Conservation (phyloP, 2,888 invertebrate genomes). For the Fabriciana adippe region DNA sequence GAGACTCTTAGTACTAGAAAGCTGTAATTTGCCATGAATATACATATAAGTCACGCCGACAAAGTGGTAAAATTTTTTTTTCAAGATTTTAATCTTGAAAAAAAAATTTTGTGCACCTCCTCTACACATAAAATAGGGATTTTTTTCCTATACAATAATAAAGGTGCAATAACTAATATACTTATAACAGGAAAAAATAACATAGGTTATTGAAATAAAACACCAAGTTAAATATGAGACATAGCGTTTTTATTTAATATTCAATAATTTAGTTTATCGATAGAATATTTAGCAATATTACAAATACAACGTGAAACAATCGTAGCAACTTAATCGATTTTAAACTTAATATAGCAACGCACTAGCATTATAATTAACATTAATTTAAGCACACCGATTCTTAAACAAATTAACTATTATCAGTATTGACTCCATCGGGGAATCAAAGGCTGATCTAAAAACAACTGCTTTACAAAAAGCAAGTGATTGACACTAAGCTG, state of each 20-base stretch:
- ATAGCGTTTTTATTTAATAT: slow-evolving; percentile 80
- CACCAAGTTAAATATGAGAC: slow-evolving; percentile 71
- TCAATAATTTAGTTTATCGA: slow-evolving; percentile 75
- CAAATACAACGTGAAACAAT: slow-evolving; percentile 81
- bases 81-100: no score
- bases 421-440: slow-evolving; percentile 32
- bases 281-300: slow-evolving; percentile 81
- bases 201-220: slow-evolving; percentile 50
- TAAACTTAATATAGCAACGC: slow-evolving; percentile 75
- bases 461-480: slow-evolving; percentile 41
- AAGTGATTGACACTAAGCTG: slow-evolving; percentile 27
- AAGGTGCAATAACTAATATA: no score
- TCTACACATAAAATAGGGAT: no score
- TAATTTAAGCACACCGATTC: slow-evolving; percentile 71
- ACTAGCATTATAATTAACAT: slow-evolving; percentile 47
- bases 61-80: no score
- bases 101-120: no score
- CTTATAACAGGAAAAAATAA: neutral
- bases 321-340: slow-evolving; percentile 72
- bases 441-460: slow-evolving; percentile 34
- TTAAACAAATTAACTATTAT: slow-evolving; percentile 56
- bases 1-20: no score
- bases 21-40: no score
- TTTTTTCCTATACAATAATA: no score
- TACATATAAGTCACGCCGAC: no score